These are phyloP conservation scores for Sicus ferrugineus DNA, from an alignment of 2,888 invertebrate genomes.

Conservation along the genomic window DNA sequence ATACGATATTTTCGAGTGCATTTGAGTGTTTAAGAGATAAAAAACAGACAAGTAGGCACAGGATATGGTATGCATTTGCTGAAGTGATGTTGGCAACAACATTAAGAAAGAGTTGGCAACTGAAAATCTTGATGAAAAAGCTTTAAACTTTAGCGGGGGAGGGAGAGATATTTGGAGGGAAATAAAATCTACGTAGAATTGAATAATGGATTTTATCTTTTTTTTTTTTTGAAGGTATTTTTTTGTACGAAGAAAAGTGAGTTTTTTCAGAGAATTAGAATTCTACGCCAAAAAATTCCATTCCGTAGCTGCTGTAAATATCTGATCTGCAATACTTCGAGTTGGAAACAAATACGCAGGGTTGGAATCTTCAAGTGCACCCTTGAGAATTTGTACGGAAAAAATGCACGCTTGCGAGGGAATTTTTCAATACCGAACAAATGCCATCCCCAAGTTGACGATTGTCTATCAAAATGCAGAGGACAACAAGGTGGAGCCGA, in stretches of 20 bases:
- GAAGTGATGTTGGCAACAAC: background rate
- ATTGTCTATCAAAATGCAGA: slow-evolving; percentile 32
- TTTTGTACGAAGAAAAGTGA: too few relatives aligned
- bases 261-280: too few relatives aligned
- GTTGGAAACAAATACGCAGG: background rate
- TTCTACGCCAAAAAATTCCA: background rate
- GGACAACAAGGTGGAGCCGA: slow-evolving; percentile 18
- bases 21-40: background rate
- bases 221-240: too few relatives aligned
- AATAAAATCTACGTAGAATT: too few relatives aligned
- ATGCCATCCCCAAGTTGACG: slow-evolving; percentile 31
- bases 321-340: background rate
- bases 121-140: too few relatives aligned
- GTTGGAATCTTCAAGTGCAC: slow-evolving; percentile 30
- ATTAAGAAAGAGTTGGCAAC: too few relatives aligned
- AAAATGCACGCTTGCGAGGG: background rate
- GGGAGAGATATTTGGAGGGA: too few relatives aligned
- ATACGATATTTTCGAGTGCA: background rate
- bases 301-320: background rate
- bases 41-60: background rate
- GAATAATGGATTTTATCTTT: too few relatives aligned
- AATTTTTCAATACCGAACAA: background rate
- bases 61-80: background rate
- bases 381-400: slow-evolving; percentile 24
- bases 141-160: too few relatives aligned